phyloP scores from a whole-genome alignment of 2,113 vertebrate genomes.

The Dinomys branickii region DNA sequence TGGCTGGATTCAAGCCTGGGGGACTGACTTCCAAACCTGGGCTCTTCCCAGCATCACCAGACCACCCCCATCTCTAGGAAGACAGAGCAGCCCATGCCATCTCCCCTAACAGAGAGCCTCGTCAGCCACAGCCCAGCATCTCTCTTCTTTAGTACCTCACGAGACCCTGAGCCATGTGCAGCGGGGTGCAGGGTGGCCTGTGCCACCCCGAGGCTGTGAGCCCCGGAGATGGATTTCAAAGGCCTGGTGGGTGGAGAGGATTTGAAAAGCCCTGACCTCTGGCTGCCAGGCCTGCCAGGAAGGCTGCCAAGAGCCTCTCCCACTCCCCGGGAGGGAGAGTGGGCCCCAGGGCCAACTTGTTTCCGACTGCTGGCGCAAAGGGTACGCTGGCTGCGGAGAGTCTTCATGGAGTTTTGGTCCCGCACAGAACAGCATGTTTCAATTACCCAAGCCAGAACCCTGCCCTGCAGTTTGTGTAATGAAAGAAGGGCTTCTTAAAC shows the following conservation, averaged over 20 bases:
- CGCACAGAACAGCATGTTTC: constrained; percentile 85
- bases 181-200: not conserved
- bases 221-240: constrained; percentile 76
- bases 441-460: constrained; percentile 86
- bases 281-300: constrained; percentile 54
- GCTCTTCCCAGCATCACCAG: fast-evolving
- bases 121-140: fast-evolving
- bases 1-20: not conserved
- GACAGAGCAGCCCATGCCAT: fast-evolving
- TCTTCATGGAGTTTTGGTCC: constrained; percentile 84
- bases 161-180: not conserved
- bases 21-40: not conserved
- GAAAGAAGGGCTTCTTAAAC: constrained; percentile 86
- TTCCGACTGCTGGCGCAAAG: constrained; percentile 81
- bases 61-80: not conserved
- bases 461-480: constrained; percentile 85
- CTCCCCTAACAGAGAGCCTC: fast-evolving
- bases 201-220: not conserved
- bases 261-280: constrained; percentile 73
- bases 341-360: constrained; percentile 62
- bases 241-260: constrained; percentile 54
- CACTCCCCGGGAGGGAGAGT: constrained; percentile 69
- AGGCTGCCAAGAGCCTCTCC: constrained; percentile 75
- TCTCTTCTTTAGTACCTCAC: too few species aligned
- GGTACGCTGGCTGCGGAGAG: constrained; percentile 78